Conservation (phyloP, 2,113 vertebrate genomes). For the Neolamprologus cancellatus region DNA sequence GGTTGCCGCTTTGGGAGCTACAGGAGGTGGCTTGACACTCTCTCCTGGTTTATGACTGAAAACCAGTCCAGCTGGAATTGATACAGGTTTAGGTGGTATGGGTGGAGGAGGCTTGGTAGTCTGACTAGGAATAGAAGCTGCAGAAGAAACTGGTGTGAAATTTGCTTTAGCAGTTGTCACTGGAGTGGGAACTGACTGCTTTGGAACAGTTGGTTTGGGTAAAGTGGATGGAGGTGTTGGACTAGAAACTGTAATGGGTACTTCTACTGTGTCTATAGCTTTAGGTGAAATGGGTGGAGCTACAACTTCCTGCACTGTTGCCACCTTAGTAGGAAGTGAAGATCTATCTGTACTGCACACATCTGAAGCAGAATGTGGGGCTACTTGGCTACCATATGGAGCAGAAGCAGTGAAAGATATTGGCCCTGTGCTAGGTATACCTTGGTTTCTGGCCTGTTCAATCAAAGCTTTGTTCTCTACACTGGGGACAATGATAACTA, state of each 20-base stretch:
- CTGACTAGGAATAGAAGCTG: slow-evolving; percentile 35
- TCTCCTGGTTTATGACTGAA: slow-evolving; percentile 86
- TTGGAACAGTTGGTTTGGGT: slow-evolving; percentile 75
- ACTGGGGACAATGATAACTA: slow-evolving; percentile 72
- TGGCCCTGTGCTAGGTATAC: slow-evolving; percentile 2
- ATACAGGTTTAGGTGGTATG: slow-evolving; percentile 90
- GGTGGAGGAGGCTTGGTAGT: slow-evolving; percentile 82
- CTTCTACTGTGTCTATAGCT: slow-evolving; percentile 63
- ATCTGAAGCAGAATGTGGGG: neutral
- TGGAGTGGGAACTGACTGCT: slow-evolving; percentile 22
- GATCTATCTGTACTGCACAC: slow-evolving; percentile 24
- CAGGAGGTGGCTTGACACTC: slow-evolving; percentile 78
- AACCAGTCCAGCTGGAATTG: slow-evolving; percentile 85
- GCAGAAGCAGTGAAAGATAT: slow-evolving; percentile 29
- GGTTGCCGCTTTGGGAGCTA: slow-evolving; percentile 71
- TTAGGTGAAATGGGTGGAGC: slow-evolving; percentile 61
- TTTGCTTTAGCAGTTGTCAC: slow-evolving; percentile 6
- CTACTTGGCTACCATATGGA: slow-evolving; percentile 55
- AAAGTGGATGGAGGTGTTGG: slow-evolving; percentile 65
- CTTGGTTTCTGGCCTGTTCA: slow-evolving; percentile 17
- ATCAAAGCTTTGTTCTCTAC: slow-evolving; percentile 41
- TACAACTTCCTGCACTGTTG: slow-evolving; percentile 8
- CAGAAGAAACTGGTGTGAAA: slow-evolving; percentile 36
- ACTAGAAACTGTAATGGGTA: slow-evolving; percentile 59
- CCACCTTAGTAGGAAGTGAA: slow-evolving; percentile 36